Evolutionary conservation across 2,888 invertebrate genomes (phyloP).

Genomic region (Sinelater perroti): DNA sequence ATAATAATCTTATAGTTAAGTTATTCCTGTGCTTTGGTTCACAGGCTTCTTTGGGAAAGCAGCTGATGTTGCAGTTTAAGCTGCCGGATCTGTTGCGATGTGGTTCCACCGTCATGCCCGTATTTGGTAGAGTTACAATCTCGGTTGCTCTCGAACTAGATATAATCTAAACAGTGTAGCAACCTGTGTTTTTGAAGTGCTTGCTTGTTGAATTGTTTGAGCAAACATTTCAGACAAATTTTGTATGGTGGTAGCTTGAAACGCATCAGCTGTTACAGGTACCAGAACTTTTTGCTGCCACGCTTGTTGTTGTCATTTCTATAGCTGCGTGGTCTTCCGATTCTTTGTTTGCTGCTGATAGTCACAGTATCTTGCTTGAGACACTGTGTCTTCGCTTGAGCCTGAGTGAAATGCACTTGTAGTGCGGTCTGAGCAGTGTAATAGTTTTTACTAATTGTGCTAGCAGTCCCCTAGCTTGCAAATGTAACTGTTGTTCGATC

Average conservation of each 20-base stretch:
- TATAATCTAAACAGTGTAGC: constrained; percentile 73
- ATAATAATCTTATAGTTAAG: constrained; percentile 73
- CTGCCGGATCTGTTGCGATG: constrained; percentile 72
- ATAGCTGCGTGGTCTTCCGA: constrained; percentile 64
- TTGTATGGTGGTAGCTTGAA: constrained; percentile 54
- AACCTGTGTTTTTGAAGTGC: constrained; percentile 65
- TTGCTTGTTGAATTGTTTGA: constrained; percentile 62
- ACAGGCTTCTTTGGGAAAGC: constrained; percentile 66
- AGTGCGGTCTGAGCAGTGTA: constrained; percentile 50
- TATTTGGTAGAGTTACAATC: constrained; percentile 65
- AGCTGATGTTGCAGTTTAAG: constrained; percentile 68
- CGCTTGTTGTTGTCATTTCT: constrained; percentile 60
- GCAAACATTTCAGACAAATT: constrained; percentile 57
- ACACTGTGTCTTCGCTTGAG: constrained; percentile 52
- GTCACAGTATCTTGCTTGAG: constrained; percentile 59
- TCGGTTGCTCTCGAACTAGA: constrained; percentile 58
- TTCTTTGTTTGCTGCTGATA: constrained; percentile 54
- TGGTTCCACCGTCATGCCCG: constrained; percentile 64
- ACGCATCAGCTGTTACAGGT: constrained; percentile 49
- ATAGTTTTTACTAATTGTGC: constrained; percentile 54
- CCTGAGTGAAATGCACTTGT: constrained; percentile 58
- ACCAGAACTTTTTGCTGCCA: constrained; percentile 54
- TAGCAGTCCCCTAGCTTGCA: constrained; percentile 50
- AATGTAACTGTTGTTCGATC: constrained; percentile 55
- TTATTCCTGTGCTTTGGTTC: constrained; percentile 70